Evolutionary conservation across 1,140 invertebrate genomes (phyloP).

Genomic region (Zaprionus camerounensis): DNA sequence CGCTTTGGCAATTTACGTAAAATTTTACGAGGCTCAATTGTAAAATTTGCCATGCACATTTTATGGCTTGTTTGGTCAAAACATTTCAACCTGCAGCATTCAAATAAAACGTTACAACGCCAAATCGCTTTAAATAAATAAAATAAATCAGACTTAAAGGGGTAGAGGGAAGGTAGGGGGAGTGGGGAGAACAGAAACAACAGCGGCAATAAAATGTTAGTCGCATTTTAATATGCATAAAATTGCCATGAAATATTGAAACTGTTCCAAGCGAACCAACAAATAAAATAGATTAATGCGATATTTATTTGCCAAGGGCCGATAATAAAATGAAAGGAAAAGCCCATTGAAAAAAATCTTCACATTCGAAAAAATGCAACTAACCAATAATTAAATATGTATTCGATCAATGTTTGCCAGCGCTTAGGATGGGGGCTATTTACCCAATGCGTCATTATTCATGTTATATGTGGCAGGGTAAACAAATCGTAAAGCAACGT

Average conservation of each 20-base stretch:
- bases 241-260: conserved; percentile 51
- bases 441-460: not conserved
- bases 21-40: conserved; percentile 71
- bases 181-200: not conserved
- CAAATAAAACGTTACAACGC: conserved; percentile 45
- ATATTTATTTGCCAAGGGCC: conserved; percentile 27
- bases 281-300: conserved; percentile 40
- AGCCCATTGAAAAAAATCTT: not conserved
- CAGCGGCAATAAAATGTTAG: conserved; percentile 21
- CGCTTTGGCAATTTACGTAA: conserved; percentile 54
- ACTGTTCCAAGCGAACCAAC: conserved; percentile 22
- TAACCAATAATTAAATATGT: conserved; percentile 13
- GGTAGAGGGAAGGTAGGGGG: not conserved
- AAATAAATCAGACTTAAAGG: conserved; percentile 23
- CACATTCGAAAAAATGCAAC: not conserved
- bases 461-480: not conserved
- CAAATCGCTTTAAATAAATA: conserved; percentile 50
- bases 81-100: conserved; percentile 50
- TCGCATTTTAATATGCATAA: conserved; percentile 44
- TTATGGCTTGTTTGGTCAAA: conserved; percentile 60
- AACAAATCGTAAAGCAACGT: not conserved
- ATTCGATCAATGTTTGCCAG: not conserved
- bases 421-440: not conserved
- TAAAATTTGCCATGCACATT: conserved; percentile 67
- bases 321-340: conserved; percentile 2